Evolutionary conservation across 2,797 vertebrate species (phyloP).

Genomic region (Myoxocephalus aenaeus): DNA sequence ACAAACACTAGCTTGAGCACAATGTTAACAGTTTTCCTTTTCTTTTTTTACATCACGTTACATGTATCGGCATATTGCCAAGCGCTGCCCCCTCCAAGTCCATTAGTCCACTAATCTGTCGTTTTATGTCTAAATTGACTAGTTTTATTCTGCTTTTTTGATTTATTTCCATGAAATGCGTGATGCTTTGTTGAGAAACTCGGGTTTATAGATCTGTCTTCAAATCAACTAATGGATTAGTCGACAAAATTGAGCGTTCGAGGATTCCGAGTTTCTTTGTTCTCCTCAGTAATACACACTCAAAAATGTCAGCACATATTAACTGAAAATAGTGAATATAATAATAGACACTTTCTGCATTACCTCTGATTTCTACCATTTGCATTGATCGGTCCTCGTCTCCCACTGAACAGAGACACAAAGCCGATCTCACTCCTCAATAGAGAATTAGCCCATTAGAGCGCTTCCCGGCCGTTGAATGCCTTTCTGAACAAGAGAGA

Average conservation of each 20-base stretch:
- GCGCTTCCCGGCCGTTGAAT: slow-evolving; percentile 29
- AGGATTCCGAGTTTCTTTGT: too few relatives aligned
- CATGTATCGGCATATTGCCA: not conserved
- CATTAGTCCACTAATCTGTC: too few relatives aligned
- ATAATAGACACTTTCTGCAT: not conserved
- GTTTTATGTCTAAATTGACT: too few relatives aligned
- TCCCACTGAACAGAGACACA: slow-evolving; percentile 2
- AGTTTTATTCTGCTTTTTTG: too few relatives aligned
- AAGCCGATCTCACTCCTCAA: slow-evolving; percentile 19
- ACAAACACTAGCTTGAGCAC: not conserved
- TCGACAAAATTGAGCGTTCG: too few relatives aligned
- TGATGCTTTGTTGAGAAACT: too few relatives aligned
- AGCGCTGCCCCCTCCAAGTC: too few relatives aligned
- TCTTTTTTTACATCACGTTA: not conserved
- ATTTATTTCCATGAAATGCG: too few relatives aligned
- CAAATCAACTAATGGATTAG: too few relatives aligned
- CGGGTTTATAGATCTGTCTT: too few relatives aligned
- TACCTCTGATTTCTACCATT: not conserved
- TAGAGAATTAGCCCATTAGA: slow-evolving; percentile 33
- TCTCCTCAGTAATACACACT: not conserved
- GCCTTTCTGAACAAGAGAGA: slow-evolving; percentile 29
- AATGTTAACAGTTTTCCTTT: not conserved
- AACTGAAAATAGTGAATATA: too few relatives aligned
- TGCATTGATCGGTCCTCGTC: slow-evolving; percentile 8
- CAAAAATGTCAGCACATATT: not conserved